Evolutionary conservation across 2,797 vertebrate species (phyloP).

Genomic region (Dallia pectoralis): DNA sequence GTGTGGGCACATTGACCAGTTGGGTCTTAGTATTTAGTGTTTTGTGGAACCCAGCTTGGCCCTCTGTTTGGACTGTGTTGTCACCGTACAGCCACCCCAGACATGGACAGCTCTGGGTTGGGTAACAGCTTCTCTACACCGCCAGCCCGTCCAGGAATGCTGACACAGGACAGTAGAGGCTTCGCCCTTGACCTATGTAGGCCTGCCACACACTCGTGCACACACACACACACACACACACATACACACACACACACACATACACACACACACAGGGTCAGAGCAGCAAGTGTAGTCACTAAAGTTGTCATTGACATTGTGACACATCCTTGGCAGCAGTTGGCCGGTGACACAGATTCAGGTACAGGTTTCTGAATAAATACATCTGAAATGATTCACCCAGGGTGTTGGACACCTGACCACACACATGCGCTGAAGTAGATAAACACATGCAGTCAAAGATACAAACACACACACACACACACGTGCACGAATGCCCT

Average conservation of each 20-base stretch:
- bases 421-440: conserved; percentile 33
- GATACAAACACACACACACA: too few species aligned
- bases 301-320: conserved; percentile 59
- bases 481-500: too few species aligned
- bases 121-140: too few species aligned
- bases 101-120: too few species aligned
- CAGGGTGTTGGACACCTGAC: conserved; percentile 50
- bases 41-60: neutral
- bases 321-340: conserved; percentile 70
- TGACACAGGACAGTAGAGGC: too few species aligned
- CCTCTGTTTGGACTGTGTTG: neutral
- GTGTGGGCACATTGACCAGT: neutral
- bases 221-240: conserved; percentile 9
- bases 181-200: too few species aligned
- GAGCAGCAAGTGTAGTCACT: conserved; percentile 61
- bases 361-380: conserved; percentile 66
- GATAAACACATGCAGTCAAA: too few species aligned
- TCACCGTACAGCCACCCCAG: neutral
- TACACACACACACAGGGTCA: conserved; percentile 44
- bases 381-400: conserved; percentile 63
- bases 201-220: neutral
- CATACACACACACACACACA: conserved; percentile 25
- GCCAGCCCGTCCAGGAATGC: too few species aligned
- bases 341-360: conserved; percentile 51
- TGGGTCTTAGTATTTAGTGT: neutral